phyloP scores from a whole-genome alignment of 1,140 invertebrate genomes.

The Cydia fagiglandana region DNA sequence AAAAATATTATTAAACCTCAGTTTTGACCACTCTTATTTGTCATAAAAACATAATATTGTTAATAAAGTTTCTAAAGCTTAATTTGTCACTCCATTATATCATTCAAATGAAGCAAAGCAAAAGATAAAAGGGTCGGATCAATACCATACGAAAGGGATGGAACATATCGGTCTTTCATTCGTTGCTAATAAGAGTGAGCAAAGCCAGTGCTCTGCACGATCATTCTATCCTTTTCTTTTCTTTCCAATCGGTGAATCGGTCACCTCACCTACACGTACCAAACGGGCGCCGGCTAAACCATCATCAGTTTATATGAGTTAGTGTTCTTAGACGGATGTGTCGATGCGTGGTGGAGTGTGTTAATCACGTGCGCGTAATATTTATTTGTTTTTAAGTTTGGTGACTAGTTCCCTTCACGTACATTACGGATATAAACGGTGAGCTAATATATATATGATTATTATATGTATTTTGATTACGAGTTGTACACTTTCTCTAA shows the following conservation, averaged over 20 bases:
- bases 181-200: constrained; percentile 34
- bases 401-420: neutral
- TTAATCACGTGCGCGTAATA: constrained; percentile 58
- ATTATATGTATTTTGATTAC: neutral
- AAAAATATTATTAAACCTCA: no score
- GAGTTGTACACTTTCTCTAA: neutral
- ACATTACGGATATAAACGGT: neutral
- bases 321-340: constrained; percentile 50
- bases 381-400: constrained; percentile 33
- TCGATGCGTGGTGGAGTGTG: constrained; percentile 46
- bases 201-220: constrained; percentile 33
- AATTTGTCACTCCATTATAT: neutral
- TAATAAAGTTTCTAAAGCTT: no score
- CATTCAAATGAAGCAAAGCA: neutral
- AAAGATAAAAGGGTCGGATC: constrained; percentile 46
- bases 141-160: constrained; percentile 57
- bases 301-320: constrained; percentile 57
- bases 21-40: no score
- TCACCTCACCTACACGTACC: neutral
- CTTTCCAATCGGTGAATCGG: neutral
- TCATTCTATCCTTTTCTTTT: constrained; percentile 16
- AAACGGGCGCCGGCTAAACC: no score
- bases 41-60: no score
- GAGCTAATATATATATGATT: neutral
- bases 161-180: constrained; percentile 50